Evolutionary conservation across 2,113 vertebrate species (phyloP).

Genomic region (Rhinolophus ferrumequinum): DNA sequence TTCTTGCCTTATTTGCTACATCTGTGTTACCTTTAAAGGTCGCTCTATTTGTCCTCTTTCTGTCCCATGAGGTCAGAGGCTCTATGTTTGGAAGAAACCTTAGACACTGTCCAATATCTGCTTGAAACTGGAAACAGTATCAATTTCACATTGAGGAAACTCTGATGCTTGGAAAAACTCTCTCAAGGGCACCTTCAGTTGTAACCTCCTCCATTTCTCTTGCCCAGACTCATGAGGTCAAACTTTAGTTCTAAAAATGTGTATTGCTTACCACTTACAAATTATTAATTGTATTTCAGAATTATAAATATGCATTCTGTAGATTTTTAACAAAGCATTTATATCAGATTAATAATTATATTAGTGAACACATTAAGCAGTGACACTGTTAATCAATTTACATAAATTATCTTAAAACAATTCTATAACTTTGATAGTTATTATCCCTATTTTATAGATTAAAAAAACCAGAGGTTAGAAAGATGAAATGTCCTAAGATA

Average conservation of each 20-base stretch:
- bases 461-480: conserved; percentile 13
- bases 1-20: neutral
- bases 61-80: neutral
- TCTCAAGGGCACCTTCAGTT: neutral
- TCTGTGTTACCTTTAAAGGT: neutral
- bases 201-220: neutral
- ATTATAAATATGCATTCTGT: neutral
- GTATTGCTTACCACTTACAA: neutral
- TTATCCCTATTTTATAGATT: neutral
- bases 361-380: neutral
- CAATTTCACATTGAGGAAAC: neutral
- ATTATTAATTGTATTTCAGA: conserved; percentile 24
- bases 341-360: neutral
- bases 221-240: neutral
- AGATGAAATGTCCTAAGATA: neutral
- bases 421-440: neutral
- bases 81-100: neutral
- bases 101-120: neutral
- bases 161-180: neutral
- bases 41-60: neutral
- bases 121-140: neutral
- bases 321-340: neutral
- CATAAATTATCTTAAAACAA: neutral
- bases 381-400: neutral
- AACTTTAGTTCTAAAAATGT: neutral